Base-by-base conservation (phyloP, 1,140 invertebrate species). In the Drosophila fuyamai region DNA sequence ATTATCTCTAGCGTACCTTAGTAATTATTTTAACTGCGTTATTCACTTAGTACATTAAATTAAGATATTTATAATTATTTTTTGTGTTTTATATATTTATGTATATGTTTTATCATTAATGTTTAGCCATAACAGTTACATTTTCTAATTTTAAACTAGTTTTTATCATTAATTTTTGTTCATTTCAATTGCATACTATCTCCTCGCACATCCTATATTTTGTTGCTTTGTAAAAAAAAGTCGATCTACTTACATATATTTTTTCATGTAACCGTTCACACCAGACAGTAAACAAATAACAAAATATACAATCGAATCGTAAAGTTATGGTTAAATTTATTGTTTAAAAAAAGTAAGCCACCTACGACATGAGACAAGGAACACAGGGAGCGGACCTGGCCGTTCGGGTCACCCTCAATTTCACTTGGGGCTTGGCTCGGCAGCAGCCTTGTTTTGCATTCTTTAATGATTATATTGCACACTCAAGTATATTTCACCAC, bases 1-100 rank as follows among this genome's bases (percentile, higher is more conserved):
- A 81, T 86, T 85, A 86, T 66, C 59, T 67, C 81, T 84, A 84
- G 81, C 81, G 50, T 50, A 48, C 51, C 82, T 85, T 85, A 85
- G 48, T 40, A 63, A 81, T 71, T 79, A 75, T 56, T 78, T 85
- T 85, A 85, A 85, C 82, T 86, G 74, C 57, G 61, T 86, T 60
- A 75, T 81, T 57, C 73, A 78, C 78, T 81, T 78, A 81, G 58
- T 81, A 68, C 79, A 84, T 84, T 84, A 63, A 84, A 62, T 80
- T 79, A 84, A 59, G 62, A 71, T 76, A 82, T 70, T 58, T 63
- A 47, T 46, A 65, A 50, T 78, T 73, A 61, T 74, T 75, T 55
- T 73, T 56, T 35, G 43, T 61, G 13, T 38, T 67, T 57, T 66
- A 68, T 63, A 41, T 53, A 23, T 72, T 41, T 72, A 61, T 62